A percentile compares a stretch with the other conserved stretches of the same genome.
These are phyloP conservation scores for Numenius phaeopus DNA, from an alignment of 2,797 vertebrate genomes.

Conservation along the genomic window DNA sequence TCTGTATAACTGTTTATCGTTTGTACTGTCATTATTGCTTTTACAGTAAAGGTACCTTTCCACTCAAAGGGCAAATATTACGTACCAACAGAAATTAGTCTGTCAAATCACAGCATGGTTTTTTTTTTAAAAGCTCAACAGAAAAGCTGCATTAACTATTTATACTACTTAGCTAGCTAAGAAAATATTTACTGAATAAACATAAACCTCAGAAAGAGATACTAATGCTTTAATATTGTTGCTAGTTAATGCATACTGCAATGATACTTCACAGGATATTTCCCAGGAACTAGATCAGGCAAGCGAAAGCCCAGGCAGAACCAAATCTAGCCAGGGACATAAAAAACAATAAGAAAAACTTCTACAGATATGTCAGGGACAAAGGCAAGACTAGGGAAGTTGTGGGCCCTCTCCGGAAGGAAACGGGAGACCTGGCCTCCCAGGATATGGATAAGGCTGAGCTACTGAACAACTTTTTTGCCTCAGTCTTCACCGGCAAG, in stretches of 20 bases:
- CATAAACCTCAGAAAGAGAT: background rate
- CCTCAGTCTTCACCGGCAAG: too few relatives aligned
- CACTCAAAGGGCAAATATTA: background rate
- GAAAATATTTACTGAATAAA: background rate
- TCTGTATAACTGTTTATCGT: background rate
- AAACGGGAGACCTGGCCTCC: too few relatives aligned
- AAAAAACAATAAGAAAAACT: too few relatives aligned
- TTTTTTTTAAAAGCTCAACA: conserved; percentile 13
- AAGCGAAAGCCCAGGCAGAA: too few relatives aligned
- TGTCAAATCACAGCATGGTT: background rate
- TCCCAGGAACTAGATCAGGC: too few relatives aligned
- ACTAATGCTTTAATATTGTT: background rate
- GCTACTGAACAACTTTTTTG: too few relatives aligned
- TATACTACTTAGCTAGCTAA: background rate
- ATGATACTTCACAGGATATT: background rate
- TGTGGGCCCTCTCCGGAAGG: too few relatives aligned
- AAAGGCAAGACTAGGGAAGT: too few relatives aligned
- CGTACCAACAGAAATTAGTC: background rate
- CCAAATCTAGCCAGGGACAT: too few relatives aligned
- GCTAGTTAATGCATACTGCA: background rate
- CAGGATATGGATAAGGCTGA: too few relatives aligned
- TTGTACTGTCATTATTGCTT: background rate
- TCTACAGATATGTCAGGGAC: too few relatives aligned
- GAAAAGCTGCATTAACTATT: background rate
- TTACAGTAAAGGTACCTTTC: background rate